phyloP scores from a whole-genome alignment of 2,888 invertebrate species.

The Amblyteles armatorius region DNA sequence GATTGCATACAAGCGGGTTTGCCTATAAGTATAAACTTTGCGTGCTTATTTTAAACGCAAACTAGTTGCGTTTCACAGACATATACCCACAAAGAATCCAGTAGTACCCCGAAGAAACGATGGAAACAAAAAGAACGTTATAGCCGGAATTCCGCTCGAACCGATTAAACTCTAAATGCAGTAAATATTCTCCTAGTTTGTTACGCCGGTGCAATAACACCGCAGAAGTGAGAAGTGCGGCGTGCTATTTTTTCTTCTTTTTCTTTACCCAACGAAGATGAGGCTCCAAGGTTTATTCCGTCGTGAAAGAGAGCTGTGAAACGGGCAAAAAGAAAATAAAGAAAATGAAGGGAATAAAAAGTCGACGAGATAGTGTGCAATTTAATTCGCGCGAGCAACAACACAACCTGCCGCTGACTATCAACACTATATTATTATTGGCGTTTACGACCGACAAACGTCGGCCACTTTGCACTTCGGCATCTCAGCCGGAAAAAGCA shows the following conservation, averaged over 20 bases:
- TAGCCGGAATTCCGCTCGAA: conserved; percentile 10
- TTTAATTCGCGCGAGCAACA: conserved; percentile 60
- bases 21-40: conserved; percentile 5
- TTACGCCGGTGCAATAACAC: conserved; percentile 35
- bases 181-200: conserved; percentile 47
- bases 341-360: conserved; percentile 38
- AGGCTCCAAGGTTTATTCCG: conserved; percentile 24
- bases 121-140: conserved; percentile 1
- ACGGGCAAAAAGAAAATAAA: conserved; percentile 60
- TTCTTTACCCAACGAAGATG: conserved; percentile 21
- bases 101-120: conserved; percentile 9
- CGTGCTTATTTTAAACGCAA: not conserved
- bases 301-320: conserved; percentile 46
- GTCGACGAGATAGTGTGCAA: conserved; percentile 51
- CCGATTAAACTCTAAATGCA: conserved; percentile 43
- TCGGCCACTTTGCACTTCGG: conserved; percentile 65
- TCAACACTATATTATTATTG: conserved; percentile 65
- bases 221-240: conserved; percentile 27
- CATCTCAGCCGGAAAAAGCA: conserved; percentile 49
- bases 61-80: not conserved
- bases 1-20: not conserved
- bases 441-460: conserved; percentile 66
- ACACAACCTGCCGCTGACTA: conserved; percentile 51
- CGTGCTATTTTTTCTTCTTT: conserved; percentile 16
- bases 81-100: conserved; percentile 7